Evolutionary conservation across 1,140 invertebrate species (phyloP).

Genomic region (Sinella curviseta): DNA sequence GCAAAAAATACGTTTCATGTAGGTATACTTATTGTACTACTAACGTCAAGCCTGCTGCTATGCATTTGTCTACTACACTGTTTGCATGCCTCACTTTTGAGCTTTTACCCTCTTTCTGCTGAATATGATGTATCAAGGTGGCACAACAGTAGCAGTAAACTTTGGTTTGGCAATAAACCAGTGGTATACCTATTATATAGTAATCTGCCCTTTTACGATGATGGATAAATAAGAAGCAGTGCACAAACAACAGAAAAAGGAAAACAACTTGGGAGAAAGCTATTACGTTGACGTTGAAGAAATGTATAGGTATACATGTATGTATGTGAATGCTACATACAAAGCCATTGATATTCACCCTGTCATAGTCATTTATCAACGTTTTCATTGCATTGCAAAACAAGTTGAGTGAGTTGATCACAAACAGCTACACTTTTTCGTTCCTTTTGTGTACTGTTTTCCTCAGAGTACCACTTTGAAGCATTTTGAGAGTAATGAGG

Average conservation of each 20-base stretch:
- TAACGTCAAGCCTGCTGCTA: background rate
- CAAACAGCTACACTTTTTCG: background rate
- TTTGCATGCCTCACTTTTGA: background rate
- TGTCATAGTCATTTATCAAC: conserved; percentile 11
- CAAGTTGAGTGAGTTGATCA: background rate
- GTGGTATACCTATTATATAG: background rate
- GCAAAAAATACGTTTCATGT: background rate
- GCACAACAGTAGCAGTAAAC: too few species aligned
- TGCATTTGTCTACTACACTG: background rate
- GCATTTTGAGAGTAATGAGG: background rate
- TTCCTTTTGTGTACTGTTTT: background rate
- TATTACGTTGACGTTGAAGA: background rate
- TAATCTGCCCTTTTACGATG: background rate
- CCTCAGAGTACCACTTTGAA: background rate
- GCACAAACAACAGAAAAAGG: background rate
- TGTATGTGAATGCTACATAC: background rate
- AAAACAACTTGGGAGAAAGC: background rate
- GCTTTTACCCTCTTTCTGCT: background rate
- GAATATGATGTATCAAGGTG: background rate
- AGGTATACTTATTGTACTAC: background rate
- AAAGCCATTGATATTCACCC: background rate
- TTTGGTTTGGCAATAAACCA: too few species aligned
- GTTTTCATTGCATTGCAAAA: background rate
- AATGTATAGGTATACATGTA: background rate
- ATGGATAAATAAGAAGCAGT: background rate